Conservation (phyloP, 2,113 vertebrate species). For the Amphiprion ocellaris region DNA sequence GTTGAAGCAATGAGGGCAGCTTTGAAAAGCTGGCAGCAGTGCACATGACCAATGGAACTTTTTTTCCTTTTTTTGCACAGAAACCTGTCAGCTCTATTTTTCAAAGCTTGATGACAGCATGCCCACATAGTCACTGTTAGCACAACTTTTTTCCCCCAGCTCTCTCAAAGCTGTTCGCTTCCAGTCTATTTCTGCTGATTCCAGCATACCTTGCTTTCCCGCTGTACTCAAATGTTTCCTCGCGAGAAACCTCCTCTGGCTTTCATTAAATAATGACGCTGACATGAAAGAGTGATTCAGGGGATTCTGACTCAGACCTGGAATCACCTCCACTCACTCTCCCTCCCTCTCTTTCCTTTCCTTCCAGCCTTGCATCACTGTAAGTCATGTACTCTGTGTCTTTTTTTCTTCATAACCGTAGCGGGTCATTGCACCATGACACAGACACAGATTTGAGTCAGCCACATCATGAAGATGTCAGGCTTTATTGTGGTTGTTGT, state of each 20-base stretch:
- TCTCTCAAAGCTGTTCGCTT: constrained; percentile 3
- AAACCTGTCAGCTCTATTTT: constrained; percentile 23
- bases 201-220: constrained; percentile 25
- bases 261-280: constrained; percentile 54
- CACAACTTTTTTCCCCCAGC: background rate
- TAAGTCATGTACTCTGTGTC: constrained; percentile 18
- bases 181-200: constrained; percentile 33
- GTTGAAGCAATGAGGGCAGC: background rate
- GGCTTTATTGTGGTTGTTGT: constrained; percentile 69
- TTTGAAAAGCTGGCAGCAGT: constrained; percentile 12
- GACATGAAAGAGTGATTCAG: constrained; percentile 50
- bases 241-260: constrained; percentile 53
- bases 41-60: constrained; percentile 45
- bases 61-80: constrained; percentile 7
- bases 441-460: constrained; percentile 67
- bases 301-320: constrained; percentile 59
- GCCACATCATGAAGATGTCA: constrained; percentile 34
- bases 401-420: constrained; percentile 24
- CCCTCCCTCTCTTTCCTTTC: background rate
- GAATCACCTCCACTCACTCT: constrained; percentile 15
- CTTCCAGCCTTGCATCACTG: constrained; percentile 23
- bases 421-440: constrained; percentile 43
- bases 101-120: constrained; percentile 34
- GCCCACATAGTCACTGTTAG: constrained; percentile 28
- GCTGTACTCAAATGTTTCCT: constrained; percentile 44